Percentiles rank a stretch among this genome's conserved stretches.
Conservation (phyloP, 2,113 vertebrate species). For the Cebus imitator region DNA sequence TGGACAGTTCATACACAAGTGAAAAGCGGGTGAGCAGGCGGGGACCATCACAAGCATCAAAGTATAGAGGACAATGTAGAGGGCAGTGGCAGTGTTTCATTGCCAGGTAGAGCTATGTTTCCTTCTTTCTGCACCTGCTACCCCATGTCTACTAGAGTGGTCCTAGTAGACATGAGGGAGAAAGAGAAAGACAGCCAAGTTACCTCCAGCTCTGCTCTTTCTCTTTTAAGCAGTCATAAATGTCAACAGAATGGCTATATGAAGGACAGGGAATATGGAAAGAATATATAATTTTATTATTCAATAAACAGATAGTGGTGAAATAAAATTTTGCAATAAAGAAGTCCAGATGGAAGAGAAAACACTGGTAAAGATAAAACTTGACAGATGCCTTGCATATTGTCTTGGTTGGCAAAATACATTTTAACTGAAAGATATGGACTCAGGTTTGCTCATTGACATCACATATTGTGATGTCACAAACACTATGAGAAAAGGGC, state of each 20-base stretch:
- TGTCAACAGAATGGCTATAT: background rate
- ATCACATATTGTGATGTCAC: background rate
- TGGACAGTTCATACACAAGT: background rate
- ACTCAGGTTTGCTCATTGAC: background rate
- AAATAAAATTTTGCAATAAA: background rate
- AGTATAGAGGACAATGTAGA: no score
- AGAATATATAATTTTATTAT: background rate
- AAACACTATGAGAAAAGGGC: background rate
- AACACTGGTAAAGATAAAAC: background rate
- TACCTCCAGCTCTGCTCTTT: background rate
- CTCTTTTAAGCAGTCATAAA: background rate
- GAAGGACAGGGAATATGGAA: background rate
- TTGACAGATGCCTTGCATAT: background rate
- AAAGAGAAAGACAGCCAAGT: background rate
- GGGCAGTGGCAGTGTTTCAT: background rate
- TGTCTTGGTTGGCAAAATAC: background rate
- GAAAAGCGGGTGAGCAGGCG: background rate
- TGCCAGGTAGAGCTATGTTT: background rate
- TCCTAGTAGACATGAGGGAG: no score
- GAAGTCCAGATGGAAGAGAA: background rate
- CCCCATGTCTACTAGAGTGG: background rate
- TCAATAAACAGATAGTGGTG: background rate
- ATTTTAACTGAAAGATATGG: background rate
- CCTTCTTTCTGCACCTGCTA: background rate
- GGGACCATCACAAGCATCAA: background rate